Percentiles rank a stretch among this genome's conserved stretches.
Evolutionary conservation across 1,140 invertebrate species (phyloP).

Genomic region (Antheraea pernyi): DNA sequence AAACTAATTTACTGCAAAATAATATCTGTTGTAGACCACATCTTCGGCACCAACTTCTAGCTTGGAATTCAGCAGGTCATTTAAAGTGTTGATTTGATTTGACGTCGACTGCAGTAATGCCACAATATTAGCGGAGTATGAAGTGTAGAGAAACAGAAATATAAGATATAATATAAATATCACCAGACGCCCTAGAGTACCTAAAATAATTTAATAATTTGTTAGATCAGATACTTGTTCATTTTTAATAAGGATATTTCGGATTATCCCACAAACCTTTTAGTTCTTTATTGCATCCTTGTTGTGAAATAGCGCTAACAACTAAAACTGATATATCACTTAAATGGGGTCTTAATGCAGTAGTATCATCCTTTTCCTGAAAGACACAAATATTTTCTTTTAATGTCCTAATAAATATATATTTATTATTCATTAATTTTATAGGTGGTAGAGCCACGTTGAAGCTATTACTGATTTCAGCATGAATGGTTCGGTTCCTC

Average conservation of each 20-base stretch:
- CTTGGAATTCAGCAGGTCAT: conserved; percentile 80
- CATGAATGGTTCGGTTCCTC: too few relatives aligned
- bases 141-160: conserved; percentile 78
- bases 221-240: neutral
- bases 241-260: neutral
- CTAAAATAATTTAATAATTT: conserved; percentile 26
- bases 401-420: too few relatives aligned
- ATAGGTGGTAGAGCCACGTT: too few relatives aligned
- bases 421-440: too few relatives aligned
- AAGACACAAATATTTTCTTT: neutral
- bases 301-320: conserved; percentile 74
- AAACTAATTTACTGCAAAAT: conserved; percentile 78
- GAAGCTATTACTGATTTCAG: too few relatives aligned
- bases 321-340: conserved; percentile 69
- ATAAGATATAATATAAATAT: conserved; percentile 73
- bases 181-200: conserved; percentile 68
- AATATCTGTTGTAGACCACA: conserved; percentile 80
- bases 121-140: conserved; percentile 84
- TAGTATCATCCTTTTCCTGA: neutral
- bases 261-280: conserved; percentile 47
- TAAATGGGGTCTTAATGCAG: conserved; percentile 30
- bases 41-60: conserved; percentile 81
- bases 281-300: conserved; percentile 71
- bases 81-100: conserved; percentile 78
- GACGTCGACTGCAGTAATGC: conserved; percentile 82